Evolutionary conservation across 30 jellyfish, hydroid and myxozoan genomes (phyloP).

Genomic region (Calvadosia cruxmelitensis): DNA sequence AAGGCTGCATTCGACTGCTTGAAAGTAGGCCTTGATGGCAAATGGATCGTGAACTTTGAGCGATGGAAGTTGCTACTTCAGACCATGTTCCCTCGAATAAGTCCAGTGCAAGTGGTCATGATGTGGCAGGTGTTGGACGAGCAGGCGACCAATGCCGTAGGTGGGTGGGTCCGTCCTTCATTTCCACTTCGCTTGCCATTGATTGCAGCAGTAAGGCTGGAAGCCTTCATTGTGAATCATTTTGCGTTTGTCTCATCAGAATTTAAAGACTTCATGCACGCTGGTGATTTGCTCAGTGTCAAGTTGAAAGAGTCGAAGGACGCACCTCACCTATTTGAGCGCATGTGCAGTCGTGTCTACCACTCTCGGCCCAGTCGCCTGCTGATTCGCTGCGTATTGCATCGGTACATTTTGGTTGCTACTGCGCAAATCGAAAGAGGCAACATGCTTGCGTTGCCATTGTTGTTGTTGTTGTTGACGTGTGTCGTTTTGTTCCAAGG

Average conservation of each 20-base stretch:
- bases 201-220: background rate
- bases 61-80: constrained; percentile 89
- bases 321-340: constrained; percentile 61
- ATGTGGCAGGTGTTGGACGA: constrained; percentile 93
- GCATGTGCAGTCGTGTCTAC: constrained; percentile 62
- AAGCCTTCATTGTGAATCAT: background rate
- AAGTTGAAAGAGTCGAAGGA: constrained; percentile 57
- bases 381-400: background rate
- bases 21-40: constrained; percentile 42
- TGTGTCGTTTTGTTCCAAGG: constrained; percentile 38
- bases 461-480: too few relatives aligned
- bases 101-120: constrained; percentile 77
- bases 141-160: constrained; percentile 33
- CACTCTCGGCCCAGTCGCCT: constrained; percentile 14
- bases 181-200: background rate
- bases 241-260: constrained; percentile 14
- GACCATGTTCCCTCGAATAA: constrained; percentile 75
- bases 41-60: constrained; percentile 60
- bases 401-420: background rate
- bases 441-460: too few relatives aligned
- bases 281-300: constrained; percentile 73
- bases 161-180: too few relatives aligned
- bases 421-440: background rate
- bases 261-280: constrained; percentile 53
- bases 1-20: constrained; percentile 79